phyloP scores from a whole-genome alignment of 2,113 vertebrate species.

The Pantherophis guttatus region DNA sequence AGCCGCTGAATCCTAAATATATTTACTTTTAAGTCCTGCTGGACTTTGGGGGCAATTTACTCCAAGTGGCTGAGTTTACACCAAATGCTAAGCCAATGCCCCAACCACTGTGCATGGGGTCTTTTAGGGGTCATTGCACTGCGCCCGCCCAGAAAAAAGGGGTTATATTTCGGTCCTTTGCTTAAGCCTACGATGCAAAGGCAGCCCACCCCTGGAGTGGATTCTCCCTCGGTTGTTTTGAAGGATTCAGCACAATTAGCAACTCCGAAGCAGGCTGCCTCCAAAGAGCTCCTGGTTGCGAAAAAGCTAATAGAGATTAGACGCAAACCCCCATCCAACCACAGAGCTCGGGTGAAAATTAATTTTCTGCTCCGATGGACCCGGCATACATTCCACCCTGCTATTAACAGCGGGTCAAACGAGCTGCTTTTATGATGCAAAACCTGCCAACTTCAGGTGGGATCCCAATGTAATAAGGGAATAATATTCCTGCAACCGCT shows the following conservation, averaged over 20 bases:
- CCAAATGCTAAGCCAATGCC: background rate
- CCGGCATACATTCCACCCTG: background rate
- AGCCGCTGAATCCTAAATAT: background rate
- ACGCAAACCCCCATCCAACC: background rate
- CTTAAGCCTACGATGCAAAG: background rate
- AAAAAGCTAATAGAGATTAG: too few species aligned
- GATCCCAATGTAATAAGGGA: background rate
- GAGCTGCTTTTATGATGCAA: background rate
- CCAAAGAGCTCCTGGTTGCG: background rate
- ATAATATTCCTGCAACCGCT: background rate
- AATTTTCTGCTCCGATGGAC: background rate
- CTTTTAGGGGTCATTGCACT: background rate
- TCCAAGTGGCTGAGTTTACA: background rate
- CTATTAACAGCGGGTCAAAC: background rate
- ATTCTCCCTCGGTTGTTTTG: background rate
- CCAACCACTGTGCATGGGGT: rapidly evolving
- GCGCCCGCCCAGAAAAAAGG: background rate
- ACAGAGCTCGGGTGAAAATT: background rate
- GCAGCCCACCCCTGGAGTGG: background rate
- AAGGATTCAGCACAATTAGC: background rate
- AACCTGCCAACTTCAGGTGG: background rate
- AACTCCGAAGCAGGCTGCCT: background rate
- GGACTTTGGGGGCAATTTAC: background rate
- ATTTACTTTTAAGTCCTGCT: background rate
- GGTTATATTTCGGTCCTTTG: background rate